Base-by-base conservation (phyloP, 2,113 vertebrate genomes). In the Bubalus kerabau region DNA sequence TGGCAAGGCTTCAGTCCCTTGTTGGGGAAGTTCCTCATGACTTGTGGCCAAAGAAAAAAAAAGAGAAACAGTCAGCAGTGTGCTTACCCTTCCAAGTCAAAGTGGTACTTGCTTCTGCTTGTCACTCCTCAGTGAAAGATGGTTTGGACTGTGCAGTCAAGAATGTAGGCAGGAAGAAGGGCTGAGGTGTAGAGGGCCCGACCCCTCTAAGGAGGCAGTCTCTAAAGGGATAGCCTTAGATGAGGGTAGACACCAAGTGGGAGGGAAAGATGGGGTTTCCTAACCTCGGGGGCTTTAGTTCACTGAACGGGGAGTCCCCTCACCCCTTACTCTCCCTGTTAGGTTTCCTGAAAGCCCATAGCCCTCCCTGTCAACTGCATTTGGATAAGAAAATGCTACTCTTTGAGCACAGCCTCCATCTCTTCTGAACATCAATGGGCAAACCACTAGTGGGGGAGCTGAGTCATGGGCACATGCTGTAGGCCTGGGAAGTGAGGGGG, bases 181-280 rank as follows among this genome's bases (percentile, higher is more conserved):
- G 52, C 48, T 96, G 71, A 64, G 52, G 57, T 59, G 7, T 88
- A 93, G 56, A 84, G 24, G 32, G 5, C 82, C 46, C 52, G 40
- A 56, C 36, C 52, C 23, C 59, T 74, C 74, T 43, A 76, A 93
- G 64, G 90, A 76, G 36, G 40, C 5, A 0, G 6, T 59, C 62
- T 94, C 62, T 74, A 48, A 92, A 95, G 85, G 83, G 67, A 90
- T 74, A 94, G 32, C 88, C 91, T 97, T 80, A 86, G n/a, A 24
- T 67, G 21, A 50, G 89, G 94, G 82, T 56, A 96, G 92, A 85
- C 92, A 90, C 90, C 43, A 87, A 87, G 90, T 94, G 64, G 57
- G 90, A 95, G 96, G 90, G 90, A 85, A 96, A 86, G 52, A 57
- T 59, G 94, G 87, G 94, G 50, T 96, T 98, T 89, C 95, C 95